These are phyloP conservation scores for Pedicia rivosa DNA, from an alignment of 2,888 invertebrate species.

Conservation along the genomic window DNA sequence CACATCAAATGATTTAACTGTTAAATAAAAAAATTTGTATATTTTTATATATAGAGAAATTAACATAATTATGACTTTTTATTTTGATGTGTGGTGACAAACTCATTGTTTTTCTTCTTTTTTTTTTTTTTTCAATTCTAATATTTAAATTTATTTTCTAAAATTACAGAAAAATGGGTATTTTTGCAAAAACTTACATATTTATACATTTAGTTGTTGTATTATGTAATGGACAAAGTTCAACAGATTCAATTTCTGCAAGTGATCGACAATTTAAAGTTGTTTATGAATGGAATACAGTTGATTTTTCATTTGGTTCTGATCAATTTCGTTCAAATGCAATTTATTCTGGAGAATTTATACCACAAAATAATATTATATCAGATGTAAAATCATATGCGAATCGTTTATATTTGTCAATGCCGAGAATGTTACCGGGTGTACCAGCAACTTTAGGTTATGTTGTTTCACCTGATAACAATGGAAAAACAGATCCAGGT, in stretches of 20 bases:
- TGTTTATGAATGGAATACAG: constrained; percentile 53
- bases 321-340: constrained; percentile 37
- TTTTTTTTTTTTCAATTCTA: too few species aligned
- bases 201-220: too few species aligned
- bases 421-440: constrained; percentile 53
- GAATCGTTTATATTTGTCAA: constrained; percentile 46
- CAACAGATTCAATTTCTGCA: constrained; percentile 10
- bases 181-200: too few species aligned
- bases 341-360: constrained; percentile 39
- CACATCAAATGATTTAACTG: too few species aligned
- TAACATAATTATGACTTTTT: too few species aligned
- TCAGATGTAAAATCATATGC: constrained; percentile 52
- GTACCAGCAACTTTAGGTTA: constrained; percentile 53
- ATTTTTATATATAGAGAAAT: too few species aligned
- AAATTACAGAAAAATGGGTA: too few species aligned
- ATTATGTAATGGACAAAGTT: background rate
- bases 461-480: constrained; percentile 30
- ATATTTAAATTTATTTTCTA: too few species aligned
- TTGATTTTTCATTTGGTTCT: constrained; percentile 51
- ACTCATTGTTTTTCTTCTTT: too few species aligned
- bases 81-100: too few species aligned
- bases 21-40: too few species aligned
- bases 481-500: constrained; percentile 36
- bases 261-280: constrained; percentile 40
- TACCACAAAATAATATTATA: constrained; percentile 49